Conservation (phyloP, 2,113 vertebrate species). For the Mesitornis unicolor region DNA sequence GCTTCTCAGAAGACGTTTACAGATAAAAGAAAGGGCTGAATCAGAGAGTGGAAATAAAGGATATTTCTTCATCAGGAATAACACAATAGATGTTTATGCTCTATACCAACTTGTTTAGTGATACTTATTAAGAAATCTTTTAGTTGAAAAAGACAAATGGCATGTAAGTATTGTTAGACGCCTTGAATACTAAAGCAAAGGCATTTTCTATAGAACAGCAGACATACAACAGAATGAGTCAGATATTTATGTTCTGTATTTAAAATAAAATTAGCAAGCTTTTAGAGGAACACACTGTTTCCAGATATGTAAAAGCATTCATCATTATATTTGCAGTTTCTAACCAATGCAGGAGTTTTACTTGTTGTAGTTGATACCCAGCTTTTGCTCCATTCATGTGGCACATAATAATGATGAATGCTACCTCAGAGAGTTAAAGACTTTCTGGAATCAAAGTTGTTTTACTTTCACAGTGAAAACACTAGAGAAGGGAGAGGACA, state of each 20-base stretch:
- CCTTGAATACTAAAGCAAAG: background rate
- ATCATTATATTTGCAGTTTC: background rate
- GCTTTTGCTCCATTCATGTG: background rate
- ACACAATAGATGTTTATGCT: background rate
- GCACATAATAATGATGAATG: background rate
- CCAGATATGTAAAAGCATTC: background rate
- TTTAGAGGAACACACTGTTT: constrained; percentile 26
- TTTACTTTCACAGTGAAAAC: background rate
- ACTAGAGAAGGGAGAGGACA: background rate
- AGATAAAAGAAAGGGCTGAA: background rate
- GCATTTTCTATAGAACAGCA: background rate
- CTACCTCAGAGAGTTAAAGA: background rate
- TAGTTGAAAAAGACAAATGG: background rate
- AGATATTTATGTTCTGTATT: constrained; percentile 22
- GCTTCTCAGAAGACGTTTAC: background rate
- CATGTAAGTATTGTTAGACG: background rate
- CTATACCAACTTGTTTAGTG: background rate
- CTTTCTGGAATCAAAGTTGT: background rate
- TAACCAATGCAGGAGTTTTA: background rate
- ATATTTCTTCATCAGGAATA: background rate
- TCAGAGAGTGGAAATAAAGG: background rate
- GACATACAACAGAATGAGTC: constrained; percentile 4
- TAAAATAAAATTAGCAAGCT: constrained; percentile 32
- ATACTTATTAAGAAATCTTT: no score
- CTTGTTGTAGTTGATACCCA: background rate